Evolutionary conservation across 1,140 invertebrate species (phyloP).

Genomic region (Notospermus geniculatus): DNA sequence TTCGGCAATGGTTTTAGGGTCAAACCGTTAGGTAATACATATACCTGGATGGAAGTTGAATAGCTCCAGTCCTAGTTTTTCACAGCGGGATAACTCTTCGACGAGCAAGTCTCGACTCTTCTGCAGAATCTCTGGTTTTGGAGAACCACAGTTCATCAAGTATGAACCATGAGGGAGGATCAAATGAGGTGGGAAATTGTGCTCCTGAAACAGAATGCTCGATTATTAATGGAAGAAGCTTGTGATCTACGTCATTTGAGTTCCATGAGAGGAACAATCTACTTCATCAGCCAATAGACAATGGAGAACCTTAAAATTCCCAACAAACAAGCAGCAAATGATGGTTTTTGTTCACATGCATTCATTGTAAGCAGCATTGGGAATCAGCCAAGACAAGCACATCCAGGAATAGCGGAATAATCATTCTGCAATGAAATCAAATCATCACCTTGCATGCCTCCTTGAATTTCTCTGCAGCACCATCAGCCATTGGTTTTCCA

Average conservation of each 20-base stretch:
- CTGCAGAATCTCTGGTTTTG: slow-evolving; percentile 51
- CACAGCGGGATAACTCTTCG: slow-evolving; percentile 59
- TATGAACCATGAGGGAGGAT: slow-evolving; percentile 61
- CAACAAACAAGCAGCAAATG: neutral
- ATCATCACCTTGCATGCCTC: slow-evolving; percentile 47
- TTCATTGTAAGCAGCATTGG: too few species aligned
- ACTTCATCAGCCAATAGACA: neutral
- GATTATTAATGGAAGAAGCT: neutral
- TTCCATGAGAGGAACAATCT: neutral
- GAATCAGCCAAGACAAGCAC: too few species aligned
- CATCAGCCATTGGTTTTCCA: slow-evolving; percentile 55
- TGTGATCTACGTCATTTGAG: neutral
- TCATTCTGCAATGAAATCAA: too few species aligned
- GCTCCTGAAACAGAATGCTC: slow-evolving; percentile 32
- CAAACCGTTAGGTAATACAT: too few species aligned
- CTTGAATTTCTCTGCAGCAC: slow-evolving; percentile 51
- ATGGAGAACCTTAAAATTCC: neutral
- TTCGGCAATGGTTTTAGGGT: too few species aligned
- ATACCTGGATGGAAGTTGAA: slow-evolving; percentile 62
- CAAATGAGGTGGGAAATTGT: slow-evolving; percentile 35
- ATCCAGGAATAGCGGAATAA: neutral
- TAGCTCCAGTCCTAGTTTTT: slow-evolving; percentile 57
- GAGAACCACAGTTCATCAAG: slow-evolving; percentile 59
- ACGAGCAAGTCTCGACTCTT: slow-evolving; percentile 57
- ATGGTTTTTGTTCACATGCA: neutral